Base-by-base conservation (phyloP, 2,113 vertebrate species). In the Chionomys nivalis region DNA sequence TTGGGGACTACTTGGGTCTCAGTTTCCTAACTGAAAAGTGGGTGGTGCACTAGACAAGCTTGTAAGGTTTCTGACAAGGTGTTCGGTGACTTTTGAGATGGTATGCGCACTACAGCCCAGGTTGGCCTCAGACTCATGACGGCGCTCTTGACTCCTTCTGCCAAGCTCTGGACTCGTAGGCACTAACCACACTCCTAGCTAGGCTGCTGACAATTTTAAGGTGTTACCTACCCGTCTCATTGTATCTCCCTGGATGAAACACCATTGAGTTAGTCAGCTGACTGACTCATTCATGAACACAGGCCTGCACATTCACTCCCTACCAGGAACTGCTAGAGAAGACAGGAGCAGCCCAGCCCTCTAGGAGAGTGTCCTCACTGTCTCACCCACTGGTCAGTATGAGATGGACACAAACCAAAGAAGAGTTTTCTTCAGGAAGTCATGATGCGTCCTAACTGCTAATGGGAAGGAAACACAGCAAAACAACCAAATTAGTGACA, bases 11-110 rank as follows among this genome's bases (percentile, higher is more conserved):
- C 47, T 70, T 78, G 87, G 36, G 13, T 86, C 39, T 93, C 14
- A 17, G 42, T 63, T 78, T 95, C 63, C 89, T 94, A 16, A 66
- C 11, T 93, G 52, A 26, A 81, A 70, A 92, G 76, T 47, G n/a
- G 47, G 5, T 52, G 5, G n/a, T 61, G 9, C 63, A 49, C 49
- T 39, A 28, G 28, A 79, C 58, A 61, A 87, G 55, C 7, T 3
- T 91, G 61, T 55, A 66, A 3, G 4, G 9, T 68, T 39, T 70
- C 55, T 63, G 36, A 68, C 85, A 92, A 7, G 31, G 81, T 42
- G 7, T 26, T 63, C 9, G 12, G 55, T 83, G 36, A 13, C 39
- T 24, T 82, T 39, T 63, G 79, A 61, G 55, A 82, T 2, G 2
- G n/a, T n/a, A 6, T 24, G 61, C 7, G n/a, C 21, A 42, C 36